Evolutionary conservation across 2,888 invertebrate genomes (phyloP), one percentile per base, ranked within the genome.

Genomic region (Thera obeliscata): DNA sequence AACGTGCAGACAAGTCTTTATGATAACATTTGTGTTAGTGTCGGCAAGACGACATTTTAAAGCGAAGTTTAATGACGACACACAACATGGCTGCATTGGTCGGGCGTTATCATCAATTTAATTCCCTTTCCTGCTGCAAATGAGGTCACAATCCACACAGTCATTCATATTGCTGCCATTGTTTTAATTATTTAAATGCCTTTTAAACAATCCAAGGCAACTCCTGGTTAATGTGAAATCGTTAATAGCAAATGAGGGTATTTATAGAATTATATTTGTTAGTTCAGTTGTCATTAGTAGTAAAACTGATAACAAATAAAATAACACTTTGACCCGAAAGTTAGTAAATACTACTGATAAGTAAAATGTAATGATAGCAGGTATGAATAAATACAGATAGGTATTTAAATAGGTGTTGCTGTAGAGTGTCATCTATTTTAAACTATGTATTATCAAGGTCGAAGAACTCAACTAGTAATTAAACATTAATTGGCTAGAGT

Each of bases 51-150:
- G 38, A 7, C 43, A 57, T 61, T 57, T 2, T 33, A 6, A 49
- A 60, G 49, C 43, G 56, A 46, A 38, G 62, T 60, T 38, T 56
- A 54, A 22, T 57, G 54, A 64, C 12, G 80, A 79, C 81, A 76
- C 83, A 82, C 85, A 84, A 86, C 77, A 84, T 85, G 87, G 83
- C 83, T 74, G 80, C 81, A 73, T 74, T 70, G 74, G 76, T 74
- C 75, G 80, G 78, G 82, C 80, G 86, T 89, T 91, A 90, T 92
- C 87, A 87, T 87, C 87, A 90, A 87, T 90, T 88, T 87, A 88
- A 89, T 87, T 87, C 89, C 88, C 82, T 92, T 92, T 92, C 92
- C 92, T 92, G 90, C 79, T 85, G 84, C 78, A 85, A 91, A 91
- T 93, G 92, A 92, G 93, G 93, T 93, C 93, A 93, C 86, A 89